Base-by-base conservation (phyloP, 2,888 invertebrate species). In the Macaria notata region DNA sequence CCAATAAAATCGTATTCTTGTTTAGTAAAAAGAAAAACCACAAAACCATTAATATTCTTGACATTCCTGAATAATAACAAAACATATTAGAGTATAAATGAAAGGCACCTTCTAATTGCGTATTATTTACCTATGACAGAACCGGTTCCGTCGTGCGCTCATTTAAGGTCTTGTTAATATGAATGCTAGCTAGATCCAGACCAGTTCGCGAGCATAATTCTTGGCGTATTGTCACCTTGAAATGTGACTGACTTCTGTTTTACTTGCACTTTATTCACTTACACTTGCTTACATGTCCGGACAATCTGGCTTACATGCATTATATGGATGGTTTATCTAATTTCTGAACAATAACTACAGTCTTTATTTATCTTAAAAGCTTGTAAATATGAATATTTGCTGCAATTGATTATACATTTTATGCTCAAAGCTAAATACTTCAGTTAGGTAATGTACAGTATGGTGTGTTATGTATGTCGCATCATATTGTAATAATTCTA, bases 201-300 rank as follows among this genome's bases (percentile, higher is more conserved):
- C 48, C 38, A 48, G 51, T 45, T 54, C 31, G 47, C 31, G 43
- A 46, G 36, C 49, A 49, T 53, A 49, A 50, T 49, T 60, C 50
- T 54, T 36, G 36, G 29, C n/a, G 31, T 52, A 56, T 61, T 54
- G 58, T 67, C 67, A 65, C 67, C 67, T 67, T 65, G 67, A 62
- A 67, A 65, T 63, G 63, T 61, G 63, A 67, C 54, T 61, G 67
- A 63, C 61, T 49, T 61, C 45, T 41, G 41, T 51, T 36, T 7
- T 36, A 36, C 33, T 61, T 63, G 54, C 19, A 47, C 31, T 38
- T 51, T 46, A 31, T 57, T 59, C 42, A 61, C 54, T 63, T 60
- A 31, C 29, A 48, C 33, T 41, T n/a, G 38, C 8, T 38, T 9
- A 30, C 4, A 41, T 49, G n/a, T 9, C 5, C 7, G 1, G 30